Evolutionary conservation across 1,140 invertebrate species (phyloP).

Genomic region (Coenobita brevimanus): DNA sequence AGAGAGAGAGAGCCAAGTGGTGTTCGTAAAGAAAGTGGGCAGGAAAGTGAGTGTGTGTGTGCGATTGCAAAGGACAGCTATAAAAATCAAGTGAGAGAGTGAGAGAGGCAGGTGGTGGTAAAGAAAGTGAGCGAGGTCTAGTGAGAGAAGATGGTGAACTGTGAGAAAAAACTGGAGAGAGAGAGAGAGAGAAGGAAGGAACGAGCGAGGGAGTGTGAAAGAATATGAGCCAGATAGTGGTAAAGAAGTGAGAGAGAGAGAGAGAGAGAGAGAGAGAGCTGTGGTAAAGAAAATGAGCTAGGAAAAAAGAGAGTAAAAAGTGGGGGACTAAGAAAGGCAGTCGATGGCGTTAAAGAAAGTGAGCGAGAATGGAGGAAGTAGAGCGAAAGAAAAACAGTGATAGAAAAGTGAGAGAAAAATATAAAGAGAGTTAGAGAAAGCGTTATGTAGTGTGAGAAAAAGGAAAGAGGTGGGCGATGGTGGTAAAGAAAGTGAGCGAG

Average conservation of each 20-base stretch:
- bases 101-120: neutral
- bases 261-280: neutral
- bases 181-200: neutral
- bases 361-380: neutral
- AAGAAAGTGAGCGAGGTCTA: neutral
- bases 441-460: neutral
- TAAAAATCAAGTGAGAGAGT: neutral
- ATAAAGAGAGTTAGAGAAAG: neutral
- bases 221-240: neutral
- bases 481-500: neutral
- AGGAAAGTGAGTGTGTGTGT: neutral
- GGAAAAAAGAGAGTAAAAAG: too few relatives aligned
- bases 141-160: slow-evolving; percentile 12
- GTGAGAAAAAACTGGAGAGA: neutral
- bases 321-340: neutral
- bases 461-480: neutral
- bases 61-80: neutral
- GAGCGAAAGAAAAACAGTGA: neutral
- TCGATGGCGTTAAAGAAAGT: neutral
- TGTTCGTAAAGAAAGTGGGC: too few relatives aligned
- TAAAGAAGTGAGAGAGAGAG: neutral
- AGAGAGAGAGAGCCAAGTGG: neutral
- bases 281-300: neutral
- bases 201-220: neutral
- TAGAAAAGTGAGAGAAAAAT: neutral